A percentile compares a stretch with the other conserved stretches of the same genome.
These are phyloP conservation scores for Drosophila sordidula DNA, from an alignment of 2,888 invertebrate genomes.

Conservation along the genomic window DNA sequence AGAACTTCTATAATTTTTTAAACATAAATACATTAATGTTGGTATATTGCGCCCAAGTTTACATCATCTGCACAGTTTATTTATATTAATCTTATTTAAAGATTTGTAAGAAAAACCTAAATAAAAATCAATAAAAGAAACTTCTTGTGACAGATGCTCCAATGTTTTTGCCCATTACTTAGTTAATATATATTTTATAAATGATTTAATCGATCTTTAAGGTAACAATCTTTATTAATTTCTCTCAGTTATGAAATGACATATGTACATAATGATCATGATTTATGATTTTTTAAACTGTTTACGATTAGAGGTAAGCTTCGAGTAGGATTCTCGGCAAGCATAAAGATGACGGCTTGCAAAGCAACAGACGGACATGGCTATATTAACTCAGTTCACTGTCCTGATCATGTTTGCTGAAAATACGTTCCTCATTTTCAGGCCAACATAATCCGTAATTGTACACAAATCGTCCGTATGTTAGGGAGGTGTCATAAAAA, in stretches of 20 bases:
- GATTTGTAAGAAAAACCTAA: too few relatives aligned
- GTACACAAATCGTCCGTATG: background rate
- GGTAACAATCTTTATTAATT: background rate
- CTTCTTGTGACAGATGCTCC: too few relatives aligned
- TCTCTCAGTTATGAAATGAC: background rate
- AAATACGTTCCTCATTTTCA: background rate
- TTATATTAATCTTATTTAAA: too few relatives aligned
- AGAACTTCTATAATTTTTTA: too few relatives aligned
- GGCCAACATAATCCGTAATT: background rate
- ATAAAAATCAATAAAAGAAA: too few relatives aligned
- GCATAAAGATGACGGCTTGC: too few relatives aligned
- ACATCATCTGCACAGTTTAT: too few relatives aligned
- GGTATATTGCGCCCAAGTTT: too few relatives aligned
- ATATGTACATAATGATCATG: background rate
- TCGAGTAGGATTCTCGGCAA: too few relatives aligned
- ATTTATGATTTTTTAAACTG: background rate
- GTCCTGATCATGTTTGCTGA: conserved; percentile 1
- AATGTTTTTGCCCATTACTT: background rate
- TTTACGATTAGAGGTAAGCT: background rate
- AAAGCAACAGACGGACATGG: background rate
- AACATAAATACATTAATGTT: too few relatives aligned
- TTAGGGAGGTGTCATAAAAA: conserved; percentile 20
- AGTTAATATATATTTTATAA: background rate
- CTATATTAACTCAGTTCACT: background rate
- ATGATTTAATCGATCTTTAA: background rate